These are phyloP conservation scores for Acholoe squamosa DNA, from an alignment of 2,888 invertebrate genomes.

Conservation along the genomic window DNA sequence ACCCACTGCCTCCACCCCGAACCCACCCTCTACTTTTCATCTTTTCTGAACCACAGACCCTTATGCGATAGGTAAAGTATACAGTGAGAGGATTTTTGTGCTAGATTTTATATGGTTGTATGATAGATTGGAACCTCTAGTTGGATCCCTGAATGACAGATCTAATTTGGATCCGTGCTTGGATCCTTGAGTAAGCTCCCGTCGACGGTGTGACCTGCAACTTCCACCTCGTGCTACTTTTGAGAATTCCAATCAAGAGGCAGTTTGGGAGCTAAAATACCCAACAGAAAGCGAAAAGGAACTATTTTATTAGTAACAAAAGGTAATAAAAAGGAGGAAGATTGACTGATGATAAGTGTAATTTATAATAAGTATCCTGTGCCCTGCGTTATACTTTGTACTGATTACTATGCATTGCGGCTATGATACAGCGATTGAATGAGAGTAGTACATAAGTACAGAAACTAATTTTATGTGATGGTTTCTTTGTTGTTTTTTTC, in stretches of 20 bases:
- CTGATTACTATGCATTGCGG: slow-evolving; percentile 55
- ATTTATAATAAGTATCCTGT: slow-evolving; percentile 43
- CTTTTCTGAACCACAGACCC: background rate
- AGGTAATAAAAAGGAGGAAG: background rate
- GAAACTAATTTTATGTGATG: slow-evolving; percentile 38
- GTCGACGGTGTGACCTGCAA: slow-evolving; percentile 5
- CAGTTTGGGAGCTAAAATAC: background rate
- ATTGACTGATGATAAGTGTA: slow-evolving; percentile 24
- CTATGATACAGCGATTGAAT: slow-evolving; percentile 42
- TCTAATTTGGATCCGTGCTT: background rate
- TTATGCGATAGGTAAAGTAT: background rate
- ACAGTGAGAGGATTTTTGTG: slow-evolving; percentile 14
- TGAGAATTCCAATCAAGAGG: slow-evolving; percentile 17
- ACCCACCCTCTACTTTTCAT: background rate
- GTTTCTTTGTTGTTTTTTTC: background rate
- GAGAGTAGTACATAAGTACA: slow-evolving; percentile 36
- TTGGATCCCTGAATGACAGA: too few relatives aligned
- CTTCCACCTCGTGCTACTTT: slow-evolving; percentile 17
- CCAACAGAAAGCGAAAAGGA: background rate
- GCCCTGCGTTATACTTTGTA: background rate
- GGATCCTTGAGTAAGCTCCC: slow-evolving; percentile 1
- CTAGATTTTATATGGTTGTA: slow-evolving; percentile 55
- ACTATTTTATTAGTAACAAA: slow-evolving; percentile 23
- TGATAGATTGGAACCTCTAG: background rate
- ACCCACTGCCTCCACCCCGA: slow-evolving; percentile 18